Evolutionary conservation across 2,797 vertebrate genomes (phyloP).

Genomic region (Champsocephalus esox): DNA sequence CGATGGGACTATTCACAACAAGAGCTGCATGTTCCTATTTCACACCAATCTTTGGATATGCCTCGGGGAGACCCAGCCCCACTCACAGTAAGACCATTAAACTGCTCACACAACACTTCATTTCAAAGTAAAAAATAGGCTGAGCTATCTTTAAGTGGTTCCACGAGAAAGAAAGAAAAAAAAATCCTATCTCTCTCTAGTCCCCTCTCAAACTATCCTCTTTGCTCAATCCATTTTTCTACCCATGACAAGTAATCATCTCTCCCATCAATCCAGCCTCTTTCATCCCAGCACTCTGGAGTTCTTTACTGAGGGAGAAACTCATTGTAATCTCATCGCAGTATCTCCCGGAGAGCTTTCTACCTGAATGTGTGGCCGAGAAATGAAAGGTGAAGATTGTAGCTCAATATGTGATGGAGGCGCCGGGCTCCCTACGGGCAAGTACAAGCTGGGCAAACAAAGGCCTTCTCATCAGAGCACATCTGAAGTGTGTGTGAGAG

Average conservation of each 20-base stretch:
- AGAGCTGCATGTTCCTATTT: slow-evolving; percentile 75
- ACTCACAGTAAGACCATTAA: slow-evolving; percentile 77
- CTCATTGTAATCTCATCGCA: slow-evolving; percentile 83
- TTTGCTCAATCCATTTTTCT: slow-evolving; percentile 81
- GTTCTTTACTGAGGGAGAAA: slow-evolving; percentile 78
- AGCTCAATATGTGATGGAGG: slow-evolving; percentile 68
- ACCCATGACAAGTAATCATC: slow-evolving; percentile 85
- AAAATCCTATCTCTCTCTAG: slow-evolving; percentile 75
- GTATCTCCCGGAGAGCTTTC: slow-evolving; percentile 78
- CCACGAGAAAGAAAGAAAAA: slow-evolving; percentile 41
- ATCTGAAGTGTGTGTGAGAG: slow-evolving; percentile 66
- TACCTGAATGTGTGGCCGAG: slow-evolving; percentile 76
- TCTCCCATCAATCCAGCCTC: slow-evolving; percentile 81
- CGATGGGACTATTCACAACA: slow-evolving; percentile 65
- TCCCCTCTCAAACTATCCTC: slow-evolving; percentile 70
- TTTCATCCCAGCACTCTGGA: slow-evolving; percentile 82
- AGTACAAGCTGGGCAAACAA: slow-evolving; percentile 73
- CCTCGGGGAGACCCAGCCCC: slow-evolving; percentile 69
- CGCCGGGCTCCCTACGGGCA: slow-evolving; percentile 62
- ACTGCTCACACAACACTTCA: slow-evolving; percentile 81
- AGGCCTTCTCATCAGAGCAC: slow-evolving; percentile 74
- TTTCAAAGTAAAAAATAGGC: slow-evolving; percentile 78
- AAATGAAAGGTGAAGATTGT: slow-evolving; percentile 82
- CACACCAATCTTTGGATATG: slow-evolving; percentile 73
- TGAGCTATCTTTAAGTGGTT: slow-evolving; percentile 78